A percentile compares a stretch with the other conserved stretches of the same genome.
Conservation (phyloP, 2,888 invertebrate species). For the Danaus chrysippus region DNA sequence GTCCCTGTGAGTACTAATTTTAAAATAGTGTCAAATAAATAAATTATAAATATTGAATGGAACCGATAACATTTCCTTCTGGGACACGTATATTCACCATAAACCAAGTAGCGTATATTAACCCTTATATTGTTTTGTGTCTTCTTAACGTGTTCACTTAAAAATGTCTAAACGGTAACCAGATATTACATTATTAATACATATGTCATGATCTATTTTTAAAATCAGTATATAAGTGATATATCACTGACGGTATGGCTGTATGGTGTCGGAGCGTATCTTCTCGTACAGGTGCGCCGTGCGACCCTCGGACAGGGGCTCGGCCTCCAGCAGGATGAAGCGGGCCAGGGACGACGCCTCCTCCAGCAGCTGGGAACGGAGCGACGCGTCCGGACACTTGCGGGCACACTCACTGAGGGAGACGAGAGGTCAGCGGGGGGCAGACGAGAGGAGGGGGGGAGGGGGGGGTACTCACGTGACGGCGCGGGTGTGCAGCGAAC, state of each 20-base stretch:
- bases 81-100: no score
- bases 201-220: no score
- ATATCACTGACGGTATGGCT: slow-evolving; percentile 78
- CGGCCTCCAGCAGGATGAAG: slow-evolving; percentile 46
- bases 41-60: no score
- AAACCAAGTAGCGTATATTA: no score
- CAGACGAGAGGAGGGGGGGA: not conserved
- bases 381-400: slow-evolving; percentile 75
- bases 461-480: slow-evolving; percentile 35
- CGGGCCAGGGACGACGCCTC: slow-evolving; percentile 48
- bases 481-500: slow-evolving; percentile 42
- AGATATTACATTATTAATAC: no score
- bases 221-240: not conserved
- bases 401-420: slow-evolving; percentile 10
- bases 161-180: no score
- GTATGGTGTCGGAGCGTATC: slow-evolving; percentile 82
- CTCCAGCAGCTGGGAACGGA: slow-evolving; percentile 62
- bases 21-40: no score
- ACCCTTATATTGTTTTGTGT: no score
- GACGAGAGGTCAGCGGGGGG: not conserved
- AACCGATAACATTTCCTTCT: no score
- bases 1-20: no score
- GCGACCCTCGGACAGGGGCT: slow-evolving; percentile 33
- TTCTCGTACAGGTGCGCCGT: slow-evolving; percentile 78
- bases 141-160: no score